These are phyloP conservation scores for Mystacornis crossleyi DNA, from an alignment of 2,113 vertebrate species.

Conservation along the genomic window DNA sequence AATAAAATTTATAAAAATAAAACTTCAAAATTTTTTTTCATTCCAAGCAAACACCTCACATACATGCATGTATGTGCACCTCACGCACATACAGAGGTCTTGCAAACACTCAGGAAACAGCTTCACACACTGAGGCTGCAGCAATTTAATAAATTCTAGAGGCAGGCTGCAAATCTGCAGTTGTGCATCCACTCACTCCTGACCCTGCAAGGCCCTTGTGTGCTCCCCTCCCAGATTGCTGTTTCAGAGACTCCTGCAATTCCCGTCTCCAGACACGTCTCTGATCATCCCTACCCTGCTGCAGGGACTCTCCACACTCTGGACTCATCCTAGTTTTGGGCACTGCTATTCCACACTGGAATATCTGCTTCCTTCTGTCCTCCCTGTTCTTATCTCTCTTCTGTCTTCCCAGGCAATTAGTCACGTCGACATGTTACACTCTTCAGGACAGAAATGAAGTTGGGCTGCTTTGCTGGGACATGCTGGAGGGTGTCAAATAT, in stretches of 20 bases:
- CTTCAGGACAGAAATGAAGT: not conserved
- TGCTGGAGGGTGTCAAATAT: not conserved
- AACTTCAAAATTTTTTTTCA: not conserved
- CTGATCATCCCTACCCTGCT: not conserved
- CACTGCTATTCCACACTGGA: not conserved
- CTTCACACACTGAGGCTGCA: not conserved
- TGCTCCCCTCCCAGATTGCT: not conserved
- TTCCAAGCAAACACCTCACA: not conserved
- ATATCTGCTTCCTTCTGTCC: not conserved
- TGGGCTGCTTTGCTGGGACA: not conserved
- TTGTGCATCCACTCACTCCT: not conserved
- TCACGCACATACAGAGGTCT: not conserved
- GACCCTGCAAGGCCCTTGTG: not conserved
- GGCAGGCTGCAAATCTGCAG: not conserved
- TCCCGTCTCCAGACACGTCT: not conserved
- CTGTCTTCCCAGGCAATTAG: not conserved
- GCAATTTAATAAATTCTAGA: not conserved
- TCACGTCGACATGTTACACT: not conserved
- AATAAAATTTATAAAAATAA: not conserved
- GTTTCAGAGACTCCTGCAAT: not conserved
- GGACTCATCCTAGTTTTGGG: not conserved
- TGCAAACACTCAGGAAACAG: not conserved
- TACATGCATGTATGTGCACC: too few species aligned
- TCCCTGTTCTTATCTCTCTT: not conserved
- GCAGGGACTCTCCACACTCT: not conserved